A percentile compares a stretch with the other conserved stretches of the same genome.
phyloP scores from a whole-genome alignment of 2,888 invertebrate species.

The Emmelina monodactyla region DNA sequence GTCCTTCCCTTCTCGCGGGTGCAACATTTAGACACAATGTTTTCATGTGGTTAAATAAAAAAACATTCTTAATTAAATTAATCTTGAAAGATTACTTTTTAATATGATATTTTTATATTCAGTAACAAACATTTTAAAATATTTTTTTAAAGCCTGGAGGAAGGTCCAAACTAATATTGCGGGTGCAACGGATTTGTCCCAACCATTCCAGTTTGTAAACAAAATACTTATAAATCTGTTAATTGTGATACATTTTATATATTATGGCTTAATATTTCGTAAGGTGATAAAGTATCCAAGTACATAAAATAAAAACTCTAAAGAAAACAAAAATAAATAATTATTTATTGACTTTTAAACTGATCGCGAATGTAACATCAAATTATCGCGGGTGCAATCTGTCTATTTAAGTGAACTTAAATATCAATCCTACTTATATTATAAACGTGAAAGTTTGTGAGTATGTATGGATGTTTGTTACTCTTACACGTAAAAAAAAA shows the following conservation, averaged over 20 bases:
- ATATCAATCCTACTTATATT: too few relatives aligned
- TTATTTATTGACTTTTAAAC: conserved; percentile 8
- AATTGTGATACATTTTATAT: conserved; percentile 8
- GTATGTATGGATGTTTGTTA: too few relatives aligned
- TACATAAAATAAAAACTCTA: conserved; percentile 1
- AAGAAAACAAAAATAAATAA: conserved; percentile 11
- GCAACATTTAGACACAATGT: conserved; percentile 10
- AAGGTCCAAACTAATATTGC: conserved; percentile 5
- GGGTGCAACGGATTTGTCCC: conserved; percentile 12
- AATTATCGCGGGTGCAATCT: conserved; percentile 10
- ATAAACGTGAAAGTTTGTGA: too few relatives aligned
- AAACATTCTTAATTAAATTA: conserved; percentile 9
- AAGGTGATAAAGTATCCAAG: background rate
- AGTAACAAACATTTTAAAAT: conserved; percentile 3
- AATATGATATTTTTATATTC: conserved; percentile 12
- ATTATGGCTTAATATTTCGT: conserved; percentile 7
- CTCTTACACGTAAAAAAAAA: too few relatives aligned
- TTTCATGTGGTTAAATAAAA: conserved; percentile 7
- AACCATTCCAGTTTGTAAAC: conserved; percentile 12
- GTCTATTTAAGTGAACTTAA: conserved; percentile 14
- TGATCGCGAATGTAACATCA: conserved; percentile 4
- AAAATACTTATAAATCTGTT: conserved; percentile 12
- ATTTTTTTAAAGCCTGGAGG: conserved; percentile 2
- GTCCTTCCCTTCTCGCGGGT: conserved; percentile 11
- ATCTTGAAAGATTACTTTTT: conserved; percentile 11